These are phyloP conservation scores for Ophioderma brevispina DNA, from an alignment of 35 echinoderm and acorn worm species.

Conservation along the genomic window DNA sequence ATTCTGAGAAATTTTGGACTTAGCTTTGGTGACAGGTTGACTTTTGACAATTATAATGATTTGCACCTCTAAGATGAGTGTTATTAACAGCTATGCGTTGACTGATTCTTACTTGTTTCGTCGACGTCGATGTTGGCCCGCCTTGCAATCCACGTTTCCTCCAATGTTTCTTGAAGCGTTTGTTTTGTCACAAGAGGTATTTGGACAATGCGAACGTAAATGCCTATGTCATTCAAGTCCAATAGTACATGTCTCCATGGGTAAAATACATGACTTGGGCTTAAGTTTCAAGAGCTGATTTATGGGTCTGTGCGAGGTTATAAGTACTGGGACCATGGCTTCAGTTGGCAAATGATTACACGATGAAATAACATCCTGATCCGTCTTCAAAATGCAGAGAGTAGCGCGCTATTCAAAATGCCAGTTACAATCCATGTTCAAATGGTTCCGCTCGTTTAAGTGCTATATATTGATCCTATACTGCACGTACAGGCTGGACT, in stretches of 20 bases:
- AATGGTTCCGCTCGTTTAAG: too few relatives aligned
- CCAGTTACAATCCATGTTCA: too few relatives aligned
- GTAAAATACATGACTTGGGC: background rate
- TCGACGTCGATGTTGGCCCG: background rate
- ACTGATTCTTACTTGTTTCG: background rate
- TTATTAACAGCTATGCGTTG: background rate
- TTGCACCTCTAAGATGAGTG: background rate
- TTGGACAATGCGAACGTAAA: background rate
- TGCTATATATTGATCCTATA: too few relatives aligned
- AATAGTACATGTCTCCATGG: background rate
- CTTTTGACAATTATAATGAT: background rate
- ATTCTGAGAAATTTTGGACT: background rate
- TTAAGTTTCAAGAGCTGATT: background rate
- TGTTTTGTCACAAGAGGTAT: background rate
- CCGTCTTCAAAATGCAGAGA: too few relatives aligned
- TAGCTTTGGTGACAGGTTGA: background rate
- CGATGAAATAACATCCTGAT: too few relatives aligned
- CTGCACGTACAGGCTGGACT: background rate
- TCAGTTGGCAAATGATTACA: background rate
- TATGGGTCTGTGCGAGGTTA: background rate
- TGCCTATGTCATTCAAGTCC: background rate
- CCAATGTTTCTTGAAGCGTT: background rate
- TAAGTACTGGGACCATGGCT: background rate
- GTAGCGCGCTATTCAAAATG: too few relatives aligned
- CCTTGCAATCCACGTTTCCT: background rate